Base-by-base conservation (phyloP, 2,888 invertebrate genomes). In the Pediacus dermestoides region DNA sequence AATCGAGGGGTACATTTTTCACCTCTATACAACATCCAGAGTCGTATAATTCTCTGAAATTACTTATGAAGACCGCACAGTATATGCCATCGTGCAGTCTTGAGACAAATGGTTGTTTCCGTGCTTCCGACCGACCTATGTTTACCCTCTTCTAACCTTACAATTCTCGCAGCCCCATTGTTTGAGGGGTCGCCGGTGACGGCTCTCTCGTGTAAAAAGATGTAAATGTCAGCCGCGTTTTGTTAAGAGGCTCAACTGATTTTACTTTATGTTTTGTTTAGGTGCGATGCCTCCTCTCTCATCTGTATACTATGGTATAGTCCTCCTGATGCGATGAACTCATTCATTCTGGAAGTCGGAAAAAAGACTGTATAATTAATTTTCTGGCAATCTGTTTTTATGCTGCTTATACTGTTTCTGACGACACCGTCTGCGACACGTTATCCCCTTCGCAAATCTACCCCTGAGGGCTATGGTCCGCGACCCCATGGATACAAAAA, bases 201-300 rank as follows among this genome's bases (percentile, higher is more conserved):
- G 21, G 21, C n/a, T n/a, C 9, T 21, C 23, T 14, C 16, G 31
- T 37, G 41, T 37, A 37, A 41, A 41, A 37, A 41, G 41, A 37
- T 41, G 36, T 47, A 50, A 47, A 50, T 50, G 50, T 50, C 47
- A 41, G 39, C 36, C 38, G 9, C 30, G 46, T 44, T 49, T 37
- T 46, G 49, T 46, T 42, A 45, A 48, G 37, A 48, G 37, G 14
- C 22, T 32, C 33, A 34, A 34, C 36, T 44, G 41, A 46, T 50
- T 46, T 39, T 37, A 39, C 37, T 36, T 22, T 40, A 26, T 46
- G 44, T 45, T 41, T 44, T 44, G 42, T 46, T 45, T 39, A 42
- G 33, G 37, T 15, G 37, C 37, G 25, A 9, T 9, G n/a, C n/a
- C n/a, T n/a, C n/a, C n/a, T n/a, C n/a, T n/a, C n/a, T n/a, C n/a